A percentile compares a stretch with the other conserved stretches of the same genome.
phyloP scores from a whole-genome alignment of 2,113 vertebrate species.

The Eleginops maclovinus region DNA sequence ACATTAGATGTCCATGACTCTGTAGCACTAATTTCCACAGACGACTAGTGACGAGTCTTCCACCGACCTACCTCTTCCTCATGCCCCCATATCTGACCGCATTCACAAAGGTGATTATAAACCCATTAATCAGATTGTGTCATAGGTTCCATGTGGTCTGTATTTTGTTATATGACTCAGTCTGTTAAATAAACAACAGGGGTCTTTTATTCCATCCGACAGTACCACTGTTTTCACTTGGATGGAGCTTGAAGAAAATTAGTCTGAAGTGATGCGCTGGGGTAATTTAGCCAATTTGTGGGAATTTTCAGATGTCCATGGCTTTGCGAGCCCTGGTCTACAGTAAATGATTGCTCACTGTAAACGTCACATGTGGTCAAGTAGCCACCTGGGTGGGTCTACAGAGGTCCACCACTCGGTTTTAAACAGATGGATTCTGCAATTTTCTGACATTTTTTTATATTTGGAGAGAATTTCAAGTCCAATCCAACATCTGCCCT shows the following conservation, averaged over 20 bases:
- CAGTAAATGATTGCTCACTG: constrained; percentile 68
- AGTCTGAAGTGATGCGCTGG: constrained; percentile 61
- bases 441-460: constrained; percentile 37
- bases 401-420: constrained; percentile 41
- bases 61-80: constrained; percentile 47
- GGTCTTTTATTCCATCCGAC: constrained; percentile 78
- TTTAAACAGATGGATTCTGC: constrained; percentile 44
- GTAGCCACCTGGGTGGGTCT: constrained; percentile 64
- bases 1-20: constrained; percentile 46
- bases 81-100: constrained; percentile 40
- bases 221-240: constrained; percentile 73
- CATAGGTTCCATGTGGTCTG: constrained; percentile 85
- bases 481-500: constrained; percentile 23
- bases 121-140: constrained; percentile 85
- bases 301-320: constrained; percentile 69
- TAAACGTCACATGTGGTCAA: constrained; percentile 70
- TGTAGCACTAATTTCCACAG: constrained; percentile 59
- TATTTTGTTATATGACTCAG: constrained; percentile 82
- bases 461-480: constrained; percentile 42
- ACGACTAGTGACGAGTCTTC: constrained; percentile 49
- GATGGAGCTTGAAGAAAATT: constrained; percentile 65
- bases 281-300: constrained; percentile 81
- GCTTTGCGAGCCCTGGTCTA: constrained; percentile 62
- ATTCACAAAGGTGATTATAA: constrained; percentile 81
- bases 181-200: constrained; percentile 80